Evolutionary conservation across 2,888 invertebrate genomes (phyloP), one percentile per base, ranked within the genome.

Genomic region (Ferrisia virgata): DNA sequence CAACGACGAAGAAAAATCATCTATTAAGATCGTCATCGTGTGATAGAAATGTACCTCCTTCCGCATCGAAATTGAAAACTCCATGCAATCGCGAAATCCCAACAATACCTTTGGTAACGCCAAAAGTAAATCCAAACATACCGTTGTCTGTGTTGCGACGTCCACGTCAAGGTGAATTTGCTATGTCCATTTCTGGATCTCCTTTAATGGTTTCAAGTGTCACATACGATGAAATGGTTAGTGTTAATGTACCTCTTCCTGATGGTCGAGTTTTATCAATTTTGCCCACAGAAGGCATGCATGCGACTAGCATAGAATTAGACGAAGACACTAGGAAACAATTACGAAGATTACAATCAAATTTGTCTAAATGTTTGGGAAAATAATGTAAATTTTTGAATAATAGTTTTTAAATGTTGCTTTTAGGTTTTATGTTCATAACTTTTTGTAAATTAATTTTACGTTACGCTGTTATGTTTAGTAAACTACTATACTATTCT

Each of bases 61-160:
- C 82, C 9, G 78, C 83, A 9, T 43, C n/a, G 28, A 69, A 85
- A 80, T 72, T 85, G 25, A 69, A 85, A 84, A 86, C 85, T 22
- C 85, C 86, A 40, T 2, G 82, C 0, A 85, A 85, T 80, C 82
- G 82, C 69, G 22, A 40, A 18, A 64, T 84, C 0, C 85, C 80
- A 4, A 53, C 72, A 6, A 36, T 85, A 6, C 36, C 84, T 5
- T 40, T 83, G 2, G 85, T 86, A 0, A 86, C 86, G 15, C 86
- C 86, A 25, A 85, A 85, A 84, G 84, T 86, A 5, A 85, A 86
- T 78, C 85, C 85, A 53, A 85, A 86, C 31, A 76, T 84, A 76
- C 85, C 86, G 36, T 58, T 86, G 22, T 83, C 86, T 15, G 69
- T 86, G 36, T 82, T 86, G 72, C 82, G 86, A 25, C 85, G 85